A percentile compares a stretch with the other conserved stretches of the same genome.
These are phyloP conservation scores for Psix sp. DNA, from an alignment of 1,140 invertebrate species.

Conservation along the genomic window DNA sequence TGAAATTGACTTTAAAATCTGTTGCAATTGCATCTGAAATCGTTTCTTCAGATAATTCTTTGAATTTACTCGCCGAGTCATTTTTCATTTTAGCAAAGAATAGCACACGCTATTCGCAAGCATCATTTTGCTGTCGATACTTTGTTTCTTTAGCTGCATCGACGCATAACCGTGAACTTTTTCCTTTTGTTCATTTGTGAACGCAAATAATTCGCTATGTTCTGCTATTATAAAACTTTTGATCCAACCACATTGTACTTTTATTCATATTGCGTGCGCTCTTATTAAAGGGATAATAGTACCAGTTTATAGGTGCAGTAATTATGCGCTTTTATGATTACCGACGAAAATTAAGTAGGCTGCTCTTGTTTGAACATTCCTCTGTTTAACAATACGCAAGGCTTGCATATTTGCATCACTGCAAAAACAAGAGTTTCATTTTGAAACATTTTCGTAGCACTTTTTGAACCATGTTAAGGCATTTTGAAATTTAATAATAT, in stretches of 20 bases:
- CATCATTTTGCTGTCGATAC: constrained; percentile 12
- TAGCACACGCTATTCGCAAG: no score
- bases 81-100: no score
- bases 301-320: constrained; percentile 36
- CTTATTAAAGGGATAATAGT: constrained; percentile 50
- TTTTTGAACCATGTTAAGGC: no score
- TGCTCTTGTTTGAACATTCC: constrained; percentile 26
- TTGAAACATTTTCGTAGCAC: no score
- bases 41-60: no score
- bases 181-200: constrained; percentile 35
- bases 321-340: constrained; percentile 47
- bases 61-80: no score
- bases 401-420: no score
- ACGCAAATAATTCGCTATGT: constrained; percentile 41
- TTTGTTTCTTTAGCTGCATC: constrained; percentile 27
- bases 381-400: constrained; percentile 12
- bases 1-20: no score
- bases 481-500: no score
- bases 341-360: constrained; percentile 25
- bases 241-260: constrained; percentile 39
- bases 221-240: constrained; percentile 54
- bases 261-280: constrained; percentile 44
- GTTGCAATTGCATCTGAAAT: no score
- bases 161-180: constrained; percentile 26
- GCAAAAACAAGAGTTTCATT: no score